These are phyloP conservation scores for Theonella swinhoei DNA, from an alignment of 37 sponge, comb jelly and placozoan genomes.

Conservation along the genomic window DNA sequence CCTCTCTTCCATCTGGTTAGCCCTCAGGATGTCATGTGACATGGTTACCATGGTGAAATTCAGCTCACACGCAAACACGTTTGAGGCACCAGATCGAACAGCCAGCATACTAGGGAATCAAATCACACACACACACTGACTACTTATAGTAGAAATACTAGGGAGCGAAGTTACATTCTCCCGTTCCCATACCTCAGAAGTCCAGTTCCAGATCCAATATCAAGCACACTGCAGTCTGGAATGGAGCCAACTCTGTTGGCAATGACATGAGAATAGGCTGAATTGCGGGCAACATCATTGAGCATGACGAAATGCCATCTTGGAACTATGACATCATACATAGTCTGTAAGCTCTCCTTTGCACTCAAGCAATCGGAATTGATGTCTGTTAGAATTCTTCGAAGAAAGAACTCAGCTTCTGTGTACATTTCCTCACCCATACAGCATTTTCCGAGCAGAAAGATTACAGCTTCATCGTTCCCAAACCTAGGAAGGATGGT, in stretches of 20 bases:
- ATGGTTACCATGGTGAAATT: conserved; percentile 37
- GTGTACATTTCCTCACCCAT: neutral
- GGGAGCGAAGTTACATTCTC: too few species aligned
- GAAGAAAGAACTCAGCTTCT: neutral
- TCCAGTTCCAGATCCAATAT: conserved; percentile 83
- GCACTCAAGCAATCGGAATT: conserved; percentile 45
- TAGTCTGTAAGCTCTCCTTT: conserved; percentile 38
- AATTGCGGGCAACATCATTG: conserved; percentile 65
- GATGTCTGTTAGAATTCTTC: neutral
- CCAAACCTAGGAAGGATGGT: neutral
- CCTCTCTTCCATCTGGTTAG: conserved; percentile 45
- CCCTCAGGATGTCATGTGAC: conserved; percentile 42
- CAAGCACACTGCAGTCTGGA: conserved; percentile 49
- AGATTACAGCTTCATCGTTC: neutral
- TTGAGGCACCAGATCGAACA: conserved; percentile 48
- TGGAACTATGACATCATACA: conserved; percentile 50
- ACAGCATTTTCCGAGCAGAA: neutral
- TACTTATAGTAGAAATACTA: too few species aligned
- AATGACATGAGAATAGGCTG: conserved; percentile 48
- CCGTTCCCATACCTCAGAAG: conserved; percentile 77
- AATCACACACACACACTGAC: too few species aligned
- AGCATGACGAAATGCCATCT: conserved; percentile 82
- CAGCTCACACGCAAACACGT: conserved; percentile 72
- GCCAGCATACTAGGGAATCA: conserved; percentile 66
- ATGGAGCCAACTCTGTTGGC: conserved; percentile 18